Base-by-base conservation (phyloP, 2,888 invertebrate genomes). In the Eristalinus sepulchralis region DNA sequence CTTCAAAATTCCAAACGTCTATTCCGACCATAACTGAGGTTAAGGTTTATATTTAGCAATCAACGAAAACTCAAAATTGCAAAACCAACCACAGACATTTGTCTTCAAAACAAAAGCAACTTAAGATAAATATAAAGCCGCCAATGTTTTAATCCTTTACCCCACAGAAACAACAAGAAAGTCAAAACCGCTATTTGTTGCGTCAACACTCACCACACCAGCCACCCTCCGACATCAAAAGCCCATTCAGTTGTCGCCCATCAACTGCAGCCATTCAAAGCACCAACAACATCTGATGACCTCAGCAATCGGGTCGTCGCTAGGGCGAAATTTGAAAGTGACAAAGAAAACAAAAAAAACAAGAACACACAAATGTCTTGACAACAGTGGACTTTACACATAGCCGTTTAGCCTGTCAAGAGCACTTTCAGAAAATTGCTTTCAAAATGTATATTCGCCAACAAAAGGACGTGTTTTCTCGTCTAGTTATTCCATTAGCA, bases 401-500 rank as follows among this genome's bases (percentile, higher is more conserved):
- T 39, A 67, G 39, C 47, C 57, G 57, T 68, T 55, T 63, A 22
- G 34, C 62, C 55, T 33, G 5, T 70, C 62, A 63, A 70, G 55
- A 55, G 68, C 68, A 63, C 62, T 62, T 77, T 17, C 9, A 24
- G 17, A 13, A 55, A 70, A 77, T 67, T 70, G 68, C 77, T 77
- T 57, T 77, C 20, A n/a, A 70, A 68, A 70, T 70, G 68, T 77
- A 77, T 24, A 57, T 57, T 57, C 57, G 22, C 24, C 17, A 39
- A 68, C 68, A 70, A 63, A 67, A 47, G 66, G 67, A 59, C 60
- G 59, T 60, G 33, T 76, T 60, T 67, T 77, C 63, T 68, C 31
- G 62, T 55, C 55, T 77, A 62, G 77, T 68, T 70, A 20, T 70
- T 70, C 68, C 70, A 77, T 70, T 70, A 77, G 77, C 68, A 36